Evolutionary conservation across 2,797 vertebrate genomes (phyloP), one percentile per base, ranked within the genome.

Genomic region (Ptychobarbus kaznakovi): DNA sequence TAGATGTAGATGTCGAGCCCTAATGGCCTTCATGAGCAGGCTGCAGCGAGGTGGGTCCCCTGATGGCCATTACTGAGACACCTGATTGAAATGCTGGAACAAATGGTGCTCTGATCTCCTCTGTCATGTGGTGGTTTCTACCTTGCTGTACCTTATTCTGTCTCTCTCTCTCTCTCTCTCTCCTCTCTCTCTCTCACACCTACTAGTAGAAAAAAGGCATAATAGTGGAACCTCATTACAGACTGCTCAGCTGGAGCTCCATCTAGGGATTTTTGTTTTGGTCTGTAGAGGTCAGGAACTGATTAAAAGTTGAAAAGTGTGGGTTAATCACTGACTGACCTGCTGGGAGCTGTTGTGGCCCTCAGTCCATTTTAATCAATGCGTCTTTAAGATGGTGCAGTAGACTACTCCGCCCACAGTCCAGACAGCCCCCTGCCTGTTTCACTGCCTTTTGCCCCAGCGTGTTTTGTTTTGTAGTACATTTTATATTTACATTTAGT

Each of bases 291-390:
- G 93, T 94, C 93, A 90, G 91, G 80, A 87, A 87, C 91, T 93
- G 92, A 93, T 94, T 93, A 93, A 92, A 93, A 91, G 88, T 92
- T 90, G 88, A 93, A 91, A 89, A 90, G 86, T 87, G 87, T 83
- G 91, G 93, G 94, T 93, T 95, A 96, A 95, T 95, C 92, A 94
- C 89, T 91, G 49, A 49, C 90, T 93, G 92, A 93, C 93, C 94
- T 51, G 89, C 84, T 68, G 18, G 82, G 90, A 81, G 88, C 91
- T 88, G 87, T 90, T 89, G 88, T 93, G 92, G 91, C 90, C 92
- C 91, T 91, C 89, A 87, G 90, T 92, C 85, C 83, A 85, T 90
- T 94, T 94, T 94, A 94, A 94, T 95, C 94, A 93, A 92, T 92
- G 92, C 58, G 56, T 90, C 89, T 85, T 89, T 91, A 90, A 84